Conservation (phyloP, 2,888 invertebrate genomes). For the Hydropsyche betteni region DNA sequence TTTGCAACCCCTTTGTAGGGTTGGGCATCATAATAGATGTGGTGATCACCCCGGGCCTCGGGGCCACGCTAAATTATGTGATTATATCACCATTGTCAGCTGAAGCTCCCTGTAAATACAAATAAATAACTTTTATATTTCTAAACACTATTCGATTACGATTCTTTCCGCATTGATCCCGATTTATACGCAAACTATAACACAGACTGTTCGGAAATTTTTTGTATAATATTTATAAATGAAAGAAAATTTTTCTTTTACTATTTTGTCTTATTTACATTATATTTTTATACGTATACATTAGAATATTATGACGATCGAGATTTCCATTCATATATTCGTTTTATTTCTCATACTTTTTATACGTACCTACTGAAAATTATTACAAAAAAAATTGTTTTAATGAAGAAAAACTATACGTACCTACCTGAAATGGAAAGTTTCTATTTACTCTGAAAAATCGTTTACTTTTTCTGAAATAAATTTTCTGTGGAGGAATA, state of each 20-base stretch:
- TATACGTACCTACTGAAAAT: too few relatives aligned
- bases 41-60: slow-evolving; percentile 46
- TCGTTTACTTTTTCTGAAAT: not conserved
- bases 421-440: too few relatives aligned
- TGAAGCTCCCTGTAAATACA: slow-evolving; percentile 50
- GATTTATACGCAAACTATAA: slow-evolving; percentile 20
- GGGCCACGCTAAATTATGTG: slow-evolving; percentile 52
- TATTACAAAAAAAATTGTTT: too few relatives aligned
- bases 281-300: too few relatives aligned
- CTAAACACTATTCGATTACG: slow-evolving; percentile 13
- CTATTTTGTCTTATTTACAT: too few relatives aligned
- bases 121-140: slow-evolving; percentile 50
- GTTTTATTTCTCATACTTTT: too few relatives aligned
- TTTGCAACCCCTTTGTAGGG: slow-evolving; percentile 43
- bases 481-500: not conserved
- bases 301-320: too few relatives aligned
- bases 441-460: too few relatives aligned
- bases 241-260: too few relatives aligned
- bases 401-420: too few relatives aligned
- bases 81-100: slow-evolving; percentile 50
- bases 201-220: not conserved
- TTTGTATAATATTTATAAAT: too few relatives aligned
- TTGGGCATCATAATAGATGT: slow-evolving; percentile 42
- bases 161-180: slow-evolving; percentile 35
- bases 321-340: too few relatives aligned